Base-by-base conservation (phyloP, 2,888 invertebrate genomes). In the Parnassius orleans region DNA sequence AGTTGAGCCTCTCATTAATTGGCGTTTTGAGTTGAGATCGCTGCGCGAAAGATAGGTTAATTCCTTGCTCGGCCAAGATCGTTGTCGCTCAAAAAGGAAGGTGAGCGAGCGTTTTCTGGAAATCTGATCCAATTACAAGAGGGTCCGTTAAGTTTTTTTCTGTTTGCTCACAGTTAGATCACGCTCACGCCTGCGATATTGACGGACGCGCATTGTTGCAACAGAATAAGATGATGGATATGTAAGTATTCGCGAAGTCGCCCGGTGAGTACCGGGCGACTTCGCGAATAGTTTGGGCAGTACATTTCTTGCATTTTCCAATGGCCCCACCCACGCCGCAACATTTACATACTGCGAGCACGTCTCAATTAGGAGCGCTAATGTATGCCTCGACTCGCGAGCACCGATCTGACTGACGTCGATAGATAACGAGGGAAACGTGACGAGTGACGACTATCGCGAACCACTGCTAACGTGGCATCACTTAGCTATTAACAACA, bases 281-380 rank as follows among this genome's bases (percentile, higher is more conserved):
- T 68, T 68, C 68, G 73, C 75, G 74, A 77, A 77, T 76, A 73
- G 68, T 75, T 72, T 69, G 69, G 72, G 68, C 72, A 46, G 76
- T n/a, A 74, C 80, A 78, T 84, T 81, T 79, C 81, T 80, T 77
- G 80, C 80, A 81, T 83, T 83, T 78, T 78, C 79, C 77, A 74
- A 75, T 73, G 73, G 74, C 75, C 90, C 90, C 90, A 90, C 90
- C 90, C 90, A 91, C 90, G 87, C 89, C 74, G 88, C 73, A 78
- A 82, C 83, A 91, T 91, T 91, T 90, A 90, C 91, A 91, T 90
- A 91, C 84, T 80, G 81, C 85, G 82, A 76, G 86, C 90, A 90
- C 90, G 91, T 91, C 91, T 91, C 91, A 90, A 91, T 91, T 90
- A 91, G 90, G 90, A 89, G 88, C 86, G 87, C 88, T 91, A 91